These are phyloP conservation scores for Cyaniris semiargus DNA, from an alignment of 2,888 invertebrate genomes.

Conservation along the genomic window DNA sequence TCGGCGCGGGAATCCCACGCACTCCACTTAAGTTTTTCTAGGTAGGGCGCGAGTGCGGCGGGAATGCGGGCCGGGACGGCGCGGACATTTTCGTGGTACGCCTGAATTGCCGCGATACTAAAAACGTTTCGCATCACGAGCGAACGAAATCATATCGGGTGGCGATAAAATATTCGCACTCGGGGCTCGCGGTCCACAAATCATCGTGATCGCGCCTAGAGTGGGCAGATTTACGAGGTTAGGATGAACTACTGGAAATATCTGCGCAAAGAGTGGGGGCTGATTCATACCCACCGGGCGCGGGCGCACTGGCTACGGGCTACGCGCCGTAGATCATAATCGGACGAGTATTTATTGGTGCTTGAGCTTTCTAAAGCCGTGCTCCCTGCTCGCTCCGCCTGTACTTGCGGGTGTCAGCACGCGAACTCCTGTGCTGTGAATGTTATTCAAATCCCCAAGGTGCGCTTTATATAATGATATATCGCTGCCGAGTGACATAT, in stretches of 20 bases:
- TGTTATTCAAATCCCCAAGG: slow-evolving; percentile 29
- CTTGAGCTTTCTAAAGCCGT: slow-evolving; percentile 69
- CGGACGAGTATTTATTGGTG: slow-evolving; percentile 76
- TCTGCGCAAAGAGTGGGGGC: slow-evolving; percentile 46
- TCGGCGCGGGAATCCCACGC: slow-evolving; percentile 41
- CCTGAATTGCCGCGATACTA: slow-evolving; percentile 31
- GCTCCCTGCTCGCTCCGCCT: slow-evolving; percentile 51
- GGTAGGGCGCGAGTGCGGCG: slow-evolving; percentile 40
- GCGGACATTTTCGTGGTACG: slow-evolving; percentile 33
- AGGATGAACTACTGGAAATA: slow-evolving; percentile 49
- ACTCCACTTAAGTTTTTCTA: slow-evolving; percentile 40
- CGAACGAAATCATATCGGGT: neutral
- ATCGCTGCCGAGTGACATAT: slow-evolving; percentile 17
- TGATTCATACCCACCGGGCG: slow-evolving; percentile 48
- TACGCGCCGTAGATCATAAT: slow-evolving; percentile 80
- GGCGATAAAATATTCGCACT: slow-evolving; percentile 22
- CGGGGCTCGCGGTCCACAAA: slow-evolving; percentile 41
- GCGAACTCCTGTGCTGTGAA: slow-evolving; percentile 52
- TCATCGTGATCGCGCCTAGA: slow-evolving; percentile 46
- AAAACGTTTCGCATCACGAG: slow-evolving; percentile 20
- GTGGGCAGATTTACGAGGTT: slow-evolving; percentile 48
- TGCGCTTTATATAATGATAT: slow-evolving; percentile 25
- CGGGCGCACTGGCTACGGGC: slow-evolving; percentile 64
- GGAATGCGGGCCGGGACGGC: slow-evolving; percentile 38
- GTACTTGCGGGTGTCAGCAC: slow-evolving; percentile 65